Percentiles rank a stretch among this genome's conserved stretches.
Conservation (phyloP, 2,888 invertebrate genomes). For the Lacanobia wlatinum region DNA sequence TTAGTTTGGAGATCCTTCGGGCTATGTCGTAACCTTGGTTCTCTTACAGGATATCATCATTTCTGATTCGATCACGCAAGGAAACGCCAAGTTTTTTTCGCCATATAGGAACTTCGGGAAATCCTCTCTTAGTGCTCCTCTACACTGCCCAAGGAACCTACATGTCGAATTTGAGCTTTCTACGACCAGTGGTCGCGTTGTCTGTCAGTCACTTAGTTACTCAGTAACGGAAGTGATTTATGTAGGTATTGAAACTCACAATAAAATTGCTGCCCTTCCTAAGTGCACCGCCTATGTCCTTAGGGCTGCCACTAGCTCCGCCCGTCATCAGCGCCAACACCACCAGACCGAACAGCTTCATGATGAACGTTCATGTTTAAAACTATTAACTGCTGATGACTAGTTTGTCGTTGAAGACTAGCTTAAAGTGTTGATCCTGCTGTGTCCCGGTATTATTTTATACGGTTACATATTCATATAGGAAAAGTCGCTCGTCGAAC, state of each 20-base stretch:
- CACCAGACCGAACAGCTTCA: slow-evolving; percentile 53
- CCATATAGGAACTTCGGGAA: too few species aligned
- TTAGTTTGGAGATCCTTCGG: too few species aligned
- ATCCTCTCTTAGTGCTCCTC: too few species aligned
- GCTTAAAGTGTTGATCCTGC: slow-evolving; percentile 3
- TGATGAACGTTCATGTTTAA: slow-evolving; percentile 5
- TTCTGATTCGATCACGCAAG: too few species aligned
- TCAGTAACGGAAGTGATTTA: too few species aligned
- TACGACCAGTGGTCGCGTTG: too few species aligned
- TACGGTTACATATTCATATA: slow-evolving; percentile 4
- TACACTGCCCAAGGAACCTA: too few species aligned
- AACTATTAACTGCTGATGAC: not conserved
- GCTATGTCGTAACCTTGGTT: too few species aligned
- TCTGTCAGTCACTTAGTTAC: too few species aligned
- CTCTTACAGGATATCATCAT: too few species aligned
- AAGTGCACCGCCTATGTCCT: slow-evolving; percentile 53
- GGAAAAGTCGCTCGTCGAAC: slow-evolving; percentile 1
- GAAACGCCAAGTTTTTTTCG: too few species aligned
- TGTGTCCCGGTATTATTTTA: slow-evolving; percentile 5
- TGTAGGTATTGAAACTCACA: slow-evolving; percentile 55
- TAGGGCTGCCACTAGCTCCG: slow-evolving; percentile 46
- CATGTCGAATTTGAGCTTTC: too few species aligned
- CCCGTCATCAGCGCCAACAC: slow-evolving; percentile 43
- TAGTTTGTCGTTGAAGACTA: slow-evolving; percentile 3
- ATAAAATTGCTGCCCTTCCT: slow-evolving; percentile 68